Evolutionary conservation across 2,888 invertebrate genomes (phyloP).

Genomic region (Harpalus rubripes): DNA sequence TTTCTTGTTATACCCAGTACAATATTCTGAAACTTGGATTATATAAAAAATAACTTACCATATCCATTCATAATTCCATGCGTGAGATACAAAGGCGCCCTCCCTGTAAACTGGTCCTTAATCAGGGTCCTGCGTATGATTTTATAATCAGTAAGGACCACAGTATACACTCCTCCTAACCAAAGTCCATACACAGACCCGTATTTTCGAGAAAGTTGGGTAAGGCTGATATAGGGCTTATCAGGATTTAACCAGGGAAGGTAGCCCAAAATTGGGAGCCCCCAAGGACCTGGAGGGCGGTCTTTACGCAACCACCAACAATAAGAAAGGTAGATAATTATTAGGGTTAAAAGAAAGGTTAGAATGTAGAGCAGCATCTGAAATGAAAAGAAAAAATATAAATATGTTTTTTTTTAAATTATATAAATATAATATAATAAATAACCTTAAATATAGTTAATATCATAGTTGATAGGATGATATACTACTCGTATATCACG

Average conservation of each 20-base stretch:
- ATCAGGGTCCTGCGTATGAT: slow-evolving; percentile 86
- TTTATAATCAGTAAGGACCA: slow-evolving; percentile 87
- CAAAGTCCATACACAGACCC: slow-evolving; percentile 87
- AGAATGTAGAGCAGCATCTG: slow-evolving; percentile 49
- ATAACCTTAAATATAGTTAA: neutral
- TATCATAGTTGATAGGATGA: neutral
- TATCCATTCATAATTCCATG: slow-evolving; percentile 93
- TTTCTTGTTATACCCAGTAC: too few relatives aligned
- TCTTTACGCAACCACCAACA: slow-evolving; percentile 76
- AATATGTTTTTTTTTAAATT: neutral
- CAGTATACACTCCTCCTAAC: slow-evolving; percentile 87
- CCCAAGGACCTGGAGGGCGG: slow-evolving; percentile 89
- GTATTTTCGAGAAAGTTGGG: slow-evolving; percentile 83
- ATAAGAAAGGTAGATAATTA: slow-evolving; percentile 73
- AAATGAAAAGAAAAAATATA: slow-evolving; percentile 35
- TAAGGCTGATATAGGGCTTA: slow-evolving; percentile 86
- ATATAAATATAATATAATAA: neutral
- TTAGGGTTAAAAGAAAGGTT: slow-evolving; percentile 5
- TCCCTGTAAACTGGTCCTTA: slow-evolving; percentile 85
- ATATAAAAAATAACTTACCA: slow-evolving; percentile 81
- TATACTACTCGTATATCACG: neutral
- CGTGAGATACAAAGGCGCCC: slow-evolving; percentile 90
- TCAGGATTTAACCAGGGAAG: slow-evolving; percentile 85
- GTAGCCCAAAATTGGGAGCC: slow-evolving; percentile 89
- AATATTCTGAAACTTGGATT: neutral